A percentile compares a stretch with the other conserved stretches of the same genome.
Conservation (phyloP, 2,888 invertebrate species). For the Synanthedon formicaeformis region DNA sequence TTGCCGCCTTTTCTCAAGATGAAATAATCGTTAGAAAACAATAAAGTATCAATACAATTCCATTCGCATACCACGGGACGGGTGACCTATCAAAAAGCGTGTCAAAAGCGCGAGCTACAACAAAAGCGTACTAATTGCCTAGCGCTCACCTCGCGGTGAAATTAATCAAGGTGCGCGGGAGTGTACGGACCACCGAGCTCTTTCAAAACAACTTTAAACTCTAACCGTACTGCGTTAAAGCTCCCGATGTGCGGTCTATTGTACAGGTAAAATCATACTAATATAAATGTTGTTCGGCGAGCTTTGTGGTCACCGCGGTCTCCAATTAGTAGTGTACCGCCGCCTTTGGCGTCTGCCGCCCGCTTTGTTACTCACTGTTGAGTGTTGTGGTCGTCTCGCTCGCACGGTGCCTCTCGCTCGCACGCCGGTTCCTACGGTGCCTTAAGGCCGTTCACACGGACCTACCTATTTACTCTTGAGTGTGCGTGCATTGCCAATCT, state of each 20-base stretch:
- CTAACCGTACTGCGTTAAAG: not conserved
- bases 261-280: conserved; percentile 17
- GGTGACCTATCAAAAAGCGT: conserved; percentile 11
- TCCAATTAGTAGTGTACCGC: conserved; percentile 66
- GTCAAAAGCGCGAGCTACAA: conserved; percentile 33
- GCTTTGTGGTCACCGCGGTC: conserved; percentile 59
- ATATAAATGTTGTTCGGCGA: conserved; percentile 64
- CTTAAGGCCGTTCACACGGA: conserved; percentile 2
- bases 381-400: conserved; percentile 9
- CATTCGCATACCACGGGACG: not conserved
- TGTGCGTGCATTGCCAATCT: not conserved
- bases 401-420: conserved; percentile 17
- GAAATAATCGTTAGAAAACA: no score
- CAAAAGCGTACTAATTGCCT: conserved; percentile 62
- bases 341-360: conserved; percentile 65
- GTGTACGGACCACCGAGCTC: conserved; percentile 20
- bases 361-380: conserved; percentile 36
- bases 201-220: not conserved
- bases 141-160: conserved; percentile 51
- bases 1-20: no score
- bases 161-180: conserved; percentile 52
- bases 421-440: not conserved
- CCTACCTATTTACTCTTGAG: conserved; percentile 7
- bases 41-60: no score
- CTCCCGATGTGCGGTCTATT: not conserved